Percentiles rank a stretch among this genome's conserved stretches.
Evolutionary conservation across 1,140 invertebrate species (phyloP).

Genomic region (Ceratosolen solmsi): DNA sequence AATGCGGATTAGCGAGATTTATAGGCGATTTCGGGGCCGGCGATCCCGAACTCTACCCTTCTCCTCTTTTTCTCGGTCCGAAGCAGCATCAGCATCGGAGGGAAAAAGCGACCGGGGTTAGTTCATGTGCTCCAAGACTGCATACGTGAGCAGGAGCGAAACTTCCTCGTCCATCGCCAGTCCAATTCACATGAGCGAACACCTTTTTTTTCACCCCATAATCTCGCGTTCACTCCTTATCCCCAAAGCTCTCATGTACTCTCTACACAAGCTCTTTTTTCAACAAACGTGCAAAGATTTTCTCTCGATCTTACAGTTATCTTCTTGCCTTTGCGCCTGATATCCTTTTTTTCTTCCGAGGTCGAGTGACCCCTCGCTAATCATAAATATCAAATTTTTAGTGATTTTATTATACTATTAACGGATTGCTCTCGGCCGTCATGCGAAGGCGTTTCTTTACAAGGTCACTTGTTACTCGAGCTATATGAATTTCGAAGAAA

Average conservation of each 20-base stretch:
- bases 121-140: not conserved
- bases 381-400: conserved; percentile 29
- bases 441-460: too few species aligned
- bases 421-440: not conserved
- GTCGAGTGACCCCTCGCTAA: not conserved
- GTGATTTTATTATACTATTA: conserved; percentile 2
- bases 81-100: not conserved
- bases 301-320: conserved; percentile 23
- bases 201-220: conserved; percentile 29
- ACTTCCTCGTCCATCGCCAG: conserved; percentile 30
- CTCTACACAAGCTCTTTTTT: not conserved
- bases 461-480: too few species aligned
- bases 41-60: conserved; percentile 40
- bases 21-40: conserved; percentile 50
- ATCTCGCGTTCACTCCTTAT: conserved; percentile 26
- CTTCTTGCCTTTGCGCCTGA: not conserved
- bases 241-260: not conserved
- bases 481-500: too few species aligned
- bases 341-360: not conserved
- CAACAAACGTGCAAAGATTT: conserved; percentile 7
- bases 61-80: conserved; percentile 9
- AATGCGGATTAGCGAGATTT: conserved; percentile 61
- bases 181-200: conserved; percentile 17
- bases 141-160: not conserved
- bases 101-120: too few species aligned